Conservation (phyloP, 2,797 vertebrate species). For the Balearica regulorum region DNA sequence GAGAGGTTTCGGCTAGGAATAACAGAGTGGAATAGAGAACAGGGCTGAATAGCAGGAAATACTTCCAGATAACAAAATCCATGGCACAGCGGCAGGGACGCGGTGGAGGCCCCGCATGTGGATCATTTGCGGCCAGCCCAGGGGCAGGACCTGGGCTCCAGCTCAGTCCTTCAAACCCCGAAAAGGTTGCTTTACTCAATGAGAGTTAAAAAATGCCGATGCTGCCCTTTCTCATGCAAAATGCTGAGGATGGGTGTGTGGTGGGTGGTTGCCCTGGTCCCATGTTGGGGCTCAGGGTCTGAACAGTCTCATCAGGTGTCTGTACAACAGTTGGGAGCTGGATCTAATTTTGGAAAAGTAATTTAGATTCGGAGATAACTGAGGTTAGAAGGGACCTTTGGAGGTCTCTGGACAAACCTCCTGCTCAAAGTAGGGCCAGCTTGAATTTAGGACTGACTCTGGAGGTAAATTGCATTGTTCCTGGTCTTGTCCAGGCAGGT, state of each 20-base stretch:
- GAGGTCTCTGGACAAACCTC: background rate
- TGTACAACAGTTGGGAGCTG: background rate
- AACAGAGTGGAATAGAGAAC: background rate
- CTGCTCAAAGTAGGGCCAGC: accelerated
- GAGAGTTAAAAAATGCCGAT: background rate
- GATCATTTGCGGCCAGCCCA: accelerated
- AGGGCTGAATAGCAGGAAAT: conserved; percentile 42
- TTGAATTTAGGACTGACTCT: background rate
- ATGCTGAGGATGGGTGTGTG: accelerated
- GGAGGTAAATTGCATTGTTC: background rate
- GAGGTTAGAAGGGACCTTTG: background rate
- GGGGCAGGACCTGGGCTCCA: background rate
- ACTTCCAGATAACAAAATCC: conserved; percentile 9
- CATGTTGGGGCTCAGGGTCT: accelerated
- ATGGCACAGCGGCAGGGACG: accelerated
- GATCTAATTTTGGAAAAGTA: background rate
- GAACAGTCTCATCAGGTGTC: background rate
- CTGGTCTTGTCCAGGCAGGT: background rate
- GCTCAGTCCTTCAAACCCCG: background rate
- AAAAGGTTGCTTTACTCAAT: background rate
- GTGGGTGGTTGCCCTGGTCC: background rate
- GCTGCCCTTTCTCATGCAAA: background rate
- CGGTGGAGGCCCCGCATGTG: background rate
- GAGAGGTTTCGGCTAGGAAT: background rate
- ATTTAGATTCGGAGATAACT: background rate